Conservation (phyloP, 2,888 invertebrate species). For the Parnassius orleans region DNA sequence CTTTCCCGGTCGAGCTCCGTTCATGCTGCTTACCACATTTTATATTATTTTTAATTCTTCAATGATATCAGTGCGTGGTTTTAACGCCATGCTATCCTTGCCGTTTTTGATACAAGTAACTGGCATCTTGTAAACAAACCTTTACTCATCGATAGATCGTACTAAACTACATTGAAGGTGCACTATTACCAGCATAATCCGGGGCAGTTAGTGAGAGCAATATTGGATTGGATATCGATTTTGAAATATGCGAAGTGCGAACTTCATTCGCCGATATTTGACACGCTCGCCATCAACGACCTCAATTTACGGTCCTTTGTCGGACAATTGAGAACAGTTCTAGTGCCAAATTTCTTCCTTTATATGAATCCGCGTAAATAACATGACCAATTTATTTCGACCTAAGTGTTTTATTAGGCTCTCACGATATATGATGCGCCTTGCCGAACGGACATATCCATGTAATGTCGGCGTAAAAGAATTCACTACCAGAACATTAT, state of each 20-base stretch:
- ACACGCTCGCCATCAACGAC: background rate
- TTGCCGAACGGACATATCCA: too few species aligned
- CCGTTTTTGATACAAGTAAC: too few species aligned
- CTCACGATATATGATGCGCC: too few species aligned
- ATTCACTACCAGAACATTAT: too few species aligned
- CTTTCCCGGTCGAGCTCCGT: too few species aligned
- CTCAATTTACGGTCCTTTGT: background rate
- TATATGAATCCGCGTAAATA: background rate
- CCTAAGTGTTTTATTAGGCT: too few species aligned
- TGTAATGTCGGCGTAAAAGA: too few species aligned
- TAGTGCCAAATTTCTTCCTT: background rate
- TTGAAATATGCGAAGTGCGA: slow-evolving; percentile 10
- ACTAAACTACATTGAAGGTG: background rate
- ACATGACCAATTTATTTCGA: too few species aligned
- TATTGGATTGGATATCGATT: slow-evolving; percentile 2
- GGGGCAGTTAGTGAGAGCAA: background rate
- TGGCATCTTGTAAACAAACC: background rate
- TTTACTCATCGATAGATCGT: background rate
- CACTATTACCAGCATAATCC: background rate
- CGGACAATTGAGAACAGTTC: background rate
- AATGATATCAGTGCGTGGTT: too few species aligned
- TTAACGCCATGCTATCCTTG: too few species aligned
- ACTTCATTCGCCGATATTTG: slow-evolving; percentile 1
- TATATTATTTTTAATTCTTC: too few species aligned
- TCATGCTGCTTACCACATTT: too few species aligned